These are phyloP conservation scores for Periparus ater DNA, from an alignment of 2,797 vertebrate genomes.

Conservation along the genomic window DNA sequence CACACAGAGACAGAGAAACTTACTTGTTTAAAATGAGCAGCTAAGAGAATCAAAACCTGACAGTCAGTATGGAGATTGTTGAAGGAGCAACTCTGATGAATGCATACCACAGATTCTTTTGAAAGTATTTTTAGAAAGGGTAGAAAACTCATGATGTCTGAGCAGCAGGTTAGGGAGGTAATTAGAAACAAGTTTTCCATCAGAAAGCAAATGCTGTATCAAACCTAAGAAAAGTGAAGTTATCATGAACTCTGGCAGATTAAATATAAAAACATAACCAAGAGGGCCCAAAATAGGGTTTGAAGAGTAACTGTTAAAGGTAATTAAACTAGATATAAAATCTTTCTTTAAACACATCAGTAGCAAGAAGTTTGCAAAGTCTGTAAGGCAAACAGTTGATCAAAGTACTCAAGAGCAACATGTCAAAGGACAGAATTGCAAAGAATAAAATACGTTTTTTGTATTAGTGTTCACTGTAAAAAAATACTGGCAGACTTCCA, in stretches of 20 bases:
- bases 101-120: background rate
- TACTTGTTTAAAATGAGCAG: background rate
- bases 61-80: background rate
- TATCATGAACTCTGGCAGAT: background rate
- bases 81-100: background rate
- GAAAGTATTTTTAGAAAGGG: background rate
- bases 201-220: background rate
- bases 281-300: background rate
- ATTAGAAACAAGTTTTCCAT: background rate
- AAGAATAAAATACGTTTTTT: background rate
- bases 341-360: background rate
- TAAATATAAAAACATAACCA: background rate
- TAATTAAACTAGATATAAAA: background rate
- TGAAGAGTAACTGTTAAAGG: background rate
- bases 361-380: background rate
- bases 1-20: background rate
- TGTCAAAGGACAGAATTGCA: background rate
- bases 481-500: background rate
- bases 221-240: background rate
- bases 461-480: background rate
- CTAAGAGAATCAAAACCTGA: background rate
- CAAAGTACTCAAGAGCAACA: background rate
- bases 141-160: background rate
- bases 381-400: background rate
- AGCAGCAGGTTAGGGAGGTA: background rate